These are phyloP conservation scores for Pteruthius melanotis DNA, from an alignment of 2,113 vertebrate species.

Conservation along the genomic window DNA sequence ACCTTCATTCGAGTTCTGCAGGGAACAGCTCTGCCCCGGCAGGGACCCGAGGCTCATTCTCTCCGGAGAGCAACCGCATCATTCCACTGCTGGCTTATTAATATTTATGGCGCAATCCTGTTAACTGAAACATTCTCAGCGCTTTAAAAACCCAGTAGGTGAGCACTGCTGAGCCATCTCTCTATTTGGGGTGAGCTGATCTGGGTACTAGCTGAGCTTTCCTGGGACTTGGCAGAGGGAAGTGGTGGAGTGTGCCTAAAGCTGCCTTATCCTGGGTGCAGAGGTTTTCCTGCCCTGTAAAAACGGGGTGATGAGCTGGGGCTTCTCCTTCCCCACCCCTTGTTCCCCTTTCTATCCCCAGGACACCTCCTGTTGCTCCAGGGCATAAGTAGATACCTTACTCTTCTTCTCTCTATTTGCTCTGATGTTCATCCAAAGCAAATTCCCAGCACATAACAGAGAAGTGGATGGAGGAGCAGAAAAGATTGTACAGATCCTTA, in stretches of 20 bases:
- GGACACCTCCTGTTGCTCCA: not conserved
- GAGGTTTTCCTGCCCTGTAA: not conserved
- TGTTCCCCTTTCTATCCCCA: not conserved
- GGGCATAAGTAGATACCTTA: not conserved
- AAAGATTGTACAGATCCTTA: fast-evolving
- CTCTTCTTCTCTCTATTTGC: not conserved
- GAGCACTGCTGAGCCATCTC: not conserved
- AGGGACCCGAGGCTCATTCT: not conserved
- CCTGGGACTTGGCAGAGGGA: not conserved
- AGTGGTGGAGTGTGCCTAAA: not conserved
- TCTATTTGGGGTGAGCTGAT: not conserved
- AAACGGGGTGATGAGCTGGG: not conserved
- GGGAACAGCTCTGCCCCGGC: not conserved
- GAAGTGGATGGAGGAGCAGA: not conserved
- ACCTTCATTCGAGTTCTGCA: not conserved
- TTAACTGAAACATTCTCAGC: not conserved
- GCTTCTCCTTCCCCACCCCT: not conserved
- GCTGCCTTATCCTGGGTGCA: not conserved
- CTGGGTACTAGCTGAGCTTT: not conserved
- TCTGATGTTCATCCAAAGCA: not conserved
- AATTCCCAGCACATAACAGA: not conserved
- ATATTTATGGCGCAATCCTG: not conserved
- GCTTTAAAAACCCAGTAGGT: not conserved
- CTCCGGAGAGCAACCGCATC: not conserved
- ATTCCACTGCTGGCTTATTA: not conserved